These are phyloP conservation scores for Cecropterus lyciades DNA, from an alignment of 1,140 invertebrate species.

Conservation along the genomic window DNA sequence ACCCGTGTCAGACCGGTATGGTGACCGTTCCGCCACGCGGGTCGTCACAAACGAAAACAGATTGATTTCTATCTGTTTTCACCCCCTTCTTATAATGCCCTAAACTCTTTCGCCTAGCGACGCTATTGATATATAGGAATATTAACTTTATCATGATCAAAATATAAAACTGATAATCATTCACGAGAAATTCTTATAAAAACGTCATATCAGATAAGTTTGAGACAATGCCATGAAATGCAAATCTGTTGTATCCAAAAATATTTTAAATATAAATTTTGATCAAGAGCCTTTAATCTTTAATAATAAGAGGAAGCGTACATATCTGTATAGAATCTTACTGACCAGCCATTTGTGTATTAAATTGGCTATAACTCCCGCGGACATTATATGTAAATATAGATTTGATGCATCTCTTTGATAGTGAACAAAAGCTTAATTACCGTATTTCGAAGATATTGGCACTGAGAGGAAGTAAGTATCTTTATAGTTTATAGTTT, in stretches of 20 bases:
- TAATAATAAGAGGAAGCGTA: slow-evolving; percentile 1
- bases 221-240: not conserved
- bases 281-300: not conserved
- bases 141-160: no score
- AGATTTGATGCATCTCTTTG: slow-evolving; percentile 13
- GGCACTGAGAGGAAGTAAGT: not conserved
- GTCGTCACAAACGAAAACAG: no score
- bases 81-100: no score
- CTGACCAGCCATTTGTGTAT: slow-evolving; percentile 17
- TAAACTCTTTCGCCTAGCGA: no score
- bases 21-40: no score
- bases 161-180: no score
- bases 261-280: not conserved
- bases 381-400: slow-evolving; percentile 24
- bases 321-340: slow-evolving; percentile 5
- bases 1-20: no score
- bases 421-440: slow-evolving; percentile 6
- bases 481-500: no score
- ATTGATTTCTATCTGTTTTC: no score
- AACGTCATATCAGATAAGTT: not conserved
- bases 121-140: no score
- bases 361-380: slow-evolving; percentile 13
- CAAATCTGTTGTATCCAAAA: not conserved
- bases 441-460: not conserved
- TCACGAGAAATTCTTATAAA: no score